Percentiles rank a stretch among this genome's conserved stretches.
phyloP scores from a whole-genome alignment of 2,113 vertebrate species.

The Promerops cafer region DNA sequence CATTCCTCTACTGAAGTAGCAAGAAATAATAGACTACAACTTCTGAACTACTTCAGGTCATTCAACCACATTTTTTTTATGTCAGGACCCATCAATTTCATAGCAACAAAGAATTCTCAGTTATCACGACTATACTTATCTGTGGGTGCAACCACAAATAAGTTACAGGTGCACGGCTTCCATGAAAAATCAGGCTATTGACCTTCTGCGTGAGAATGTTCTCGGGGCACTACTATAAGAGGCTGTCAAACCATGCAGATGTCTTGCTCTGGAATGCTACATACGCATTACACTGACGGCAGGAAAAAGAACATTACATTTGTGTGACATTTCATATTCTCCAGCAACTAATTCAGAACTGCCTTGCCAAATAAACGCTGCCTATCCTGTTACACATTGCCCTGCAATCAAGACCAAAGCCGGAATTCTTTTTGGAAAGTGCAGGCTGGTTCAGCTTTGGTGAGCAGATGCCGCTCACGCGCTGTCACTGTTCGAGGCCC shows the following conservation, averaged over 20 bases:
- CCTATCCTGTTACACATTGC: too few species aligned
- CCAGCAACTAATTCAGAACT: background rate
- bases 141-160: background rate
- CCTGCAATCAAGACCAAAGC: background rate
- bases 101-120: background rate
- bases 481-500: background rate
- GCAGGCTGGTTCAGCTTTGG: background rate
- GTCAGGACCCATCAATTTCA: background rate
- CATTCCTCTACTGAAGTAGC: background rate
- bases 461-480: background rate
- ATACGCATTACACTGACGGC: too few species aligned
- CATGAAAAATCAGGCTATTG: background rate
- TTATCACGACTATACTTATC: background rate
- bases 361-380: background rate
- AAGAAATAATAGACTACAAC: background rate
- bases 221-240: background rate
- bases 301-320: background rate
- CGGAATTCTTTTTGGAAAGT: background rate
- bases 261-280: background rate
- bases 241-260: rapidly evolving
- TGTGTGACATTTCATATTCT: background rate
- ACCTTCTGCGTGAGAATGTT: background rate
- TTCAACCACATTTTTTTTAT: background rate
- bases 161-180: background rate
- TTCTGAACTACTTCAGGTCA: background rate